Base-by-base conservation (phyloP, 2,113 vertebrate genomes). In the Planiliza haematocheilus region DNA sequence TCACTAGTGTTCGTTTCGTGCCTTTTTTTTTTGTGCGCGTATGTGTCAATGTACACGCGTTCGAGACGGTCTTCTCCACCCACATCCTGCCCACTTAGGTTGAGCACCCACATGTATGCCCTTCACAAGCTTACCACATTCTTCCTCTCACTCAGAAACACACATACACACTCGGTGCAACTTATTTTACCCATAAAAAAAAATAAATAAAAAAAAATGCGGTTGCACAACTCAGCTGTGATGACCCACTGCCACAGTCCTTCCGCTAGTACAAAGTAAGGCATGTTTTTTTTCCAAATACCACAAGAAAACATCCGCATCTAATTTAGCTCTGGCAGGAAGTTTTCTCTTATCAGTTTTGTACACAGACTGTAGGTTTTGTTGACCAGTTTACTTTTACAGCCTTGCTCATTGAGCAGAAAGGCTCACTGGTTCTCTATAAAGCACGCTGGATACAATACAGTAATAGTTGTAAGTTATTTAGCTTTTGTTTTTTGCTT, bases 21-120 rank as follows among this genome's bases (percentile, higher is more conserved):
- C 24, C 39, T 2, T 49, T 34, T n/a, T 41, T 16, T 56, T 43
- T 48, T 60, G 24, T 58, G n/a, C 57, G 41, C 7, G 56, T 67
- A 43, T n/a, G 55, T 45, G 30, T 57, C 20, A 41, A 2, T 69
- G 66, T 60, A 60, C 12, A 36, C 37, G 57, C 8, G 11, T 75
- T 59, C 21, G 72, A 70, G 77, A 74, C 34, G 2, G 70, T 57
- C 64, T 41, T 45, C 56, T 82, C 67, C 77, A 74, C 80, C 90
- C 86, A 87, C 88, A 85, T 92, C 88, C 90, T 89, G 82, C 79
- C 81, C 75, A 74, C 74, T 55, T 59, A 83, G 77, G 80, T 77
- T 65, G 71, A 74, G 83, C 83, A 74, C 63, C 84, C 82, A 74
- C 85, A 87, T 69, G 58, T 73, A 69, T 74, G 77, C 49, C 77